Evolutionary conservation across 2,113 vertebrate genomes (phyloP).

Genomic region (Catagonus wagneri): DNA sequence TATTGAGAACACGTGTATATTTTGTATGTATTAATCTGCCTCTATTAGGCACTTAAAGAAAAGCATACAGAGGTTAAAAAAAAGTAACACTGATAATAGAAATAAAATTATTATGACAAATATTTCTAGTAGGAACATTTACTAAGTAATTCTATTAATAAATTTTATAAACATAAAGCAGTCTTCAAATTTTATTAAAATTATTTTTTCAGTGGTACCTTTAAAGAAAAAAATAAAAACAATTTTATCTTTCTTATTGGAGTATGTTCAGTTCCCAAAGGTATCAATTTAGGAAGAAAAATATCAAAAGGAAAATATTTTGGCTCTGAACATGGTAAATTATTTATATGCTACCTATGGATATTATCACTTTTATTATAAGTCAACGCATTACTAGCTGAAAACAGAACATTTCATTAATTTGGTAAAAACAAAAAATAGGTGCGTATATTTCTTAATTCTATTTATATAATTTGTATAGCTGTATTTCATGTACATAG

Average conservation of each 20-base stretch:
- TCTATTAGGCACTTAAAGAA: background rate
- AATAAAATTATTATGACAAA: conserved; percentile 19
- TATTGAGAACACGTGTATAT: background rate
- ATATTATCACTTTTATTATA: background rate
- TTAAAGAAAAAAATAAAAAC: background rate
- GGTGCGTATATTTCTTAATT: conserved; percentile 24
- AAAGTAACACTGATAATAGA: conserved; percentile 9
- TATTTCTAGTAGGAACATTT: conserved; percentile 10
- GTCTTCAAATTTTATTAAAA: conserved; percentile 34
- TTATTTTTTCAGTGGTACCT: background rate
- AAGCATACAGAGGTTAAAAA: conserved; percentile 31
- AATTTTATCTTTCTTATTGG: background rate
- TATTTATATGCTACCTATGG: background rate
- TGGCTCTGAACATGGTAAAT: background rate
- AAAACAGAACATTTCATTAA: conserved; percentile 47
- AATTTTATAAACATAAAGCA: conserved; percentile 25
- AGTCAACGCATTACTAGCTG: background rate
- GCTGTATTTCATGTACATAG: background rate
- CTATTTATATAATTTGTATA: conserved; percentile 33
- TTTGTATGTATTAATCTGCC: background rate
- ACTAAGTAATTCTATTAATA: conserved; percentile 38
- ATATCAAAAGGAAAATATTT: conserved; percentile 12
- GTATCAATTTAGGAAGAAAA: background rate
- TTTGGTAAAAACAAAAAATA: background rate
- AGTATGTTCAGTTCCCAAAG: background rate